These are phyloP conservation scores for Priocnemis perturbator DNA, from an alignment of 2,888 invertebrate species.

Conservation along the genomic window DNA sequence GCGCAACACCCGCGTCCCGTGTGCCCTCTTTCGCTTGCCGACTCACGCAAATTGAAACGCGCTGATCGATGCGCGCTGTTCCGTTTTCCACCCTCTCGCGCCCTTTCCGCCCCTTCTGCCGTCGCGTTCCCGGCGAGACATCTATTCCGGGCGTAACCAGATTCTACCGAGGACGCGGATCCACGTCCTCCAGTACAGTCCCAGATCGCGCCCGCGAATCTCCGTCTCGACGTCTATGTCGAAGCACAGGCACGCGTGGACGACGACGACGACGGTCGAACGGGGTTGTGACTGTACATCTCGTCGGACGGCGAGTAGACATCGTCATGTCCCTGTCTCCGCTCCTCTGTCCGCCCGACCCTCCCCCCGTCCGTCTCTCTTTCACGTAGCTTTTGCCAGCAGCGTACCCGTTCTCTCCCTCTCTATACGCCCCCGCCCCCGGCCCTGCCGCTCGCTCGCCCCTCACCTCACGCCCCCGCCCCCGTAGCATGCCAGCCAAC, in stretches of 20 bases:
- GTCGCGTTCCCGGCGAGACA: too few relatives aligned
- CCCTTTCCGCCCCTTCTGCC: too few relatives aligned
- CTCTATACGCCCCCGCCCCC: slow-evolving; percentile 48
- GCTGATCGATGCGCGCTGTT: too few relatives aligned
- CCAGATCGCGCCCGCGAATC: background rate
- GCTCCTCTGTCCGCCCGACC: background rate
- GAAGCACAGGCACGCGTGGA: background rate
- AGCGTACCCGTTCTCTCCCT: slow-evolving; percentile 21
- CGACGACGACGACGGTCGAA: too few relatives aligned
- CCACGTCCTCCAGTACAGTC: background rate
- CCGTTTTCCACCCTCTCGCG: too few relatives aligned
- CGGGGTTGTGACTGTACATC: slow-evolving; percentile 1
- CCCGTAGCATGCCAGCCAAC: slow-evolving; percentile 67
- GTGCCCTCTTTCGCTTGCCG: too few relatives aligned
- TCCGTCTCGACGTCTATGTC: too few relatives aligned
- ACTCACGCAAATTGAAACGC: too few relatives aligned
- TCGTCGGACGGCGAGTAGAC: background rate
- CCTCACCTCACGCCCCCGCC: slow-evolving; percentile 49
- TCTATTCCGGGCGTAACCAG: slow-evolving; percentile 9
- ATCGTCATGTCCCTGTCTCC: slow-evolving; percentile 11
- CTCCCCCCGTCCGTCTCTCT: slow-evolving; percentile 8
- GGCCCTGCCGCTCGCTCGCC: slow-evolving; percentile 46
- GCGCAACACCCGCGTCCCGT: too few relatives aligned
- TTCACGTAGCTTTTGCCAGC: slow-evolving; percentile 19
- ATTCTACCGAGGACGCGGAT: slow-evolving; percentile 1